Evolutionary conservation across 2,888 invertebrate genomes (phyloP).

Genomic region (Cancer borealis): DNA sequence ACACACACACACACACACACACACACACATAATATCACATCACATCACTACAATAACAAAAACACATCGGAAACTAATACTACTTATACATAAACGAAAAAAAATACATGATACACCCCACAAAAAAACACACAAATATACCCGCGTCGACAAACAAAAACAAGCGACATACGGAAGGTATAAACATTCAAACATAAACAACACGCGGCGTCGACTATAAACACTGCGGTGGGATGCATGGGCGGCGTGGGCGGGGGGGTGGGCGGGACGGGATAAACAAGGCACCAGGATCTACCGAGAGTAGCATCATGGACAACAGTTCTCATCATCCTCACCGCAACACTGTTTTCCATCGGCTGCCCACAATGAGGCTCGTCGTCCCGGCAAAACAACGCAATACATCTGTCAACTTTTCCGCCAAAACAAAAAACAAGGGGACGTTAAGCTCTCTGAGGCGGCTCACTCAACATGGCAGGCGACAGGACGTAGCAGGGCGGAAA

Average conservation of each 20-base stretch:
- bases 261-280: neutral
- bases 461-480: neutral
- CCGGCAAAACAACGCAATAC: neutral
- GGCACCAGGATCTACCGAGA: neutral
- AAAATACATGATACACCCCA: neutral
- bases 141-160: neutral
- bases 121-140: neutral
- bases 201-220: conserved; percentile 8
- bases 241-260: neutral
- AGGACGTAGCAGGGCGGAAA: neutral
- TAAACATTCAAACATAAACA: conserved; percentile 3
- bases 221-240: neutral
- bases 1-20: conserved; percentile 32
- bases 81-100: too few species aligned
- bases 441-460: neutral
- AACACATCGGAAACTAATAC: too few species aligned
- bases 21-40: neutral
- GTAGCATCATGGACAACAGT: neutral
- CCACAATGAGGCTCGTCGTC: neutral
- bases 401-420: neutral
- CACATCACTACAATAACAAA: too few species aligned
- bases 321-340: neutral
- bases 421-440: neutral
- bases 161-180: neutral
- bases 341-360: neutral